Evolutionary conservation across 1,140 invertebrate genomes (phyloP).

Genomic region (Zaprionus capensis): DNA sequence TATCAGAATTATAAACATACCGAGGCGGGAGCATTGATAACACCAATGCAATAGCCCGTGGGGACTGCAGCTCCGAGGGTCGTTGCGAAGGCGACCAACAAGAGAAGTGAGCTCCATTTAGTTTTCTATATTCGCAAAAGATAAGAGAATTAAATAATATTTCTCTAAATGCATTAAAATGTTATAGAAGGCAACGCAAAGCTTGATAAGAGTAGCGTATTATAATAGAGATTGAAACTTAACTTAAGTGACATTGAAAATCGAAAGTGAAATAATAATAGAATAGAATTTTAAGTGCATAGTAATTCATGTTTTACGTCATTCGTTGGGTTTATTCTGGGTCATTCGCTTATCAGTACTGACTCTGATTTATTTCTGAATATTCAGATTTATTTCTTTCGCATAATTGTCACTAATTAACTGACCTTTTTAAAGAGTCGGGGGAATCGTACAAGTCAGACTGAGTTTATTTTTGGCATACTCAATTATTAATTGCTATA

Average conservation of each 20-base stretch:
- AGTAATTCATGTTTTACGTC: slow-evolving; percentile 36
- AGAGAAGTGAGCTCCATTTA: slow-evolving; percentile 66
- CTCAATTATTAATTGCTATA: slow-evolving; percentile 14
- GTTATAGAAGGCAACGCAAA: not conserved
- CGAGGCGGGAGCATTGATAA: slow-evolving; percentile 92
- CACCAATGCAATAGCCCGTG: slow-evolving; percentile 95
- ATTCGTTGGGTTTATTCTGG: slow-evolving; percentile 6
- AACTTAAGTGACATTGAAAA: not conserved
- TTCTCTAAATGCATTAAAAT: slow-evolving; percentile 5
- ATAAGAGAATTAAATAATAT: slow-evolving; percentile 9
- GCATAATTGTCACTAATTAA: slow-evolving; percentile 45
- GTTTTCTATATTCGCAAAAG: slow-evolving; percentile 46
- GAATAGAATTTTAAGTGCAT: slow-evolving; percentile 12
- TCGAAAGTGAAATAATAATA: not conserved
- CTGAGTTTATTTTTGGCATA: slow-evolving; percentile 29
- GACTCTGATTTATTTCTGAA: slow-evolving; percentile 19
- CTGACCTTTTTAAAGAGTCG: slow-evolving; percentile 9
- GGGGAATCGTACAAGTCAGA: not conserved
- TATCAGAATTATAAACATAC: slow-evolving; percentile 84
- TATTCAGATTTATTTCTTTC: slow-evolving; percentile 23
- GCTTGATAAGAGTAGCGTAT: not conserved
- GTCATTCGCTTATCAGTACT: slow-evolving; percentile 3
- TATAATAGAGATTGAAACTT: not conserved
- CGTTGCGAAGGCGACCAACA: slow-evolving; percentile 84
- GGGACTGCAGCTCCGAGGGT: slow-evolving; percentile 93